phyloP scores from a whole-genome alignment of 2,888 invertebrate species.

The Morpho achilles region DNA sequence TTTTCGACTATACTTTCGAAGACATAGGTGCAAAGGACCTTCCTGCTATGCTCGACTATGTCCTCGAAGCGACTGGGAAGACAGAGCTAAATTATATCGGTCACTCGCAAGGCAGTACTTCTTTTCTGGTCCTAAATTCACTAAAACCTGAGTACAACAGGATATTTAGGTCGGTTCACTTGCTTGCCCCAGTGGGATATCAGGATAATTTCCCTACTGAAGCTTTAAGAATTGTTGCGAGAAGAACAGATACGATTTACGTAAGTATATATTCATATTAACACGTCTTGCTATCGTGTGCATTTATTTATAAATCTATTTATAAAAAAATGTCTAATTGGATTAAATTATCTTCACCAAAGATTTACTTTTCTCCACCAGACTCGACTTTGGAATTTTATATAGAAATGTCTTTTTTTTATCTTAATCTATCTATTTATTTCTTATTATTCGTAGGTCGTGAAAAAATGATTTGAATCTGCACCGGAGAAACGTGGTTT shows the following conservation, averaged over 20 bases:
- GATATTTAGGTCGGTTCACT: slow-evolving; percentile 51
- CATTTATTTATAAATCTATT: no score
- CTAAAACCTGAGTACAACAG: slow-evolving; percentile 51
- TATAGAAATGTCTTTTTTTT: no score
- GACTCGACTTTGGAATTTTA: no score
- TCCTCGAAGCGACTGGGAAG: slow-evolving; percentile 40
- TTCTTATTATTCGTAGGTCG: no score
- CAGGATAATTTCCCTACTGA: slow-evolving; percentile 43
- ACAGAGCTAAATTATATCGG: slow-evolving; percentile 58
- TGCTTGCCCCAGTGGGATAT: slow-evolving; percentile 56
- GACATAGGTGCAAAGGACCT: slow-evolving; percentile 56
- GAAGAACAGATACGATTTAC: slow-evolving; percentile 42
- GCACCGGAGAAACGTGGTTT: no score
- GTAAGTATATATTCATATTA: slow-evolving; percentile 38
- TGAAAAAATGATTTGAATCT: no score
- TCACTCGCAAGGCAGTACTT: slow-evolving; percentile 64
- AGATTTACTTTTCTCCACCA: no score
- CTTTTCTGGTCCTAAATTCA: slow-evolving; percentile 47
- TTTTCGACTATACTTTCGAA: slow-evolving; percentile 60
- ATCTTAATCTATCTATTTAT: no score
- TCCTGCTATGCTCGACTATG: slow-evolving; percentile 56
- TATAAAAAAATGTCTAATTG: no score
- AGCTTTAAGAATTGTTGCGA: slow-evolving; percentile 31
- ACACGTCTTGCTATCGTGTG: no score
- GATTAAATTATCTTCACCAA: no score